phyloP scores from a whole-genome alignment of 2,113 vertebrate species.

The Sakesphorus luctuosus region DNA sequence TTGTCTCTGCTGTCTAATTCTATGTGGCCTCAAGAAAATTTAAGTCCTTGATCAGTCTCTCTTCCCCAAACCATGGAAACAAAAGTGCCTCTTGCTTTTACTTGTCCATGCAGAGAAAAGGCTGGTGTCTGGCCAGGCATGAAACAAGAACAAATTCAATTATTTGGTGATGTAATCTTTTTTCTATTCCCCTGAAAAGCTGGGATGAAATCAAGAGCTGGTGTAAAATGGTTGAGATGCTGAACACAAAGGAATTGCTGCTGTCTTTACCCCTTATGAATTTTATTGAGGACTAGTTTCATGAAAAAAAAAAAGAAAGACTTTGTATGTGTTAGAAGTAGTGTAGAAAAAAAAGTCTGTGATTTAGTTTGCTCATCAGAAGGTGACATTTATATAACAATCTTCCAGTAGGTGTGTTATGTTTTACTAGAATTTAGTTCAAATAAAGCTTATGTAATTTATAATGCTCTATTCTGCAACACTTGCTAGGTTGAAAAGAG shows the following conservation, averaged over 20 bases:
- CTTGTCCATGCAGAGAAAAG: neutral
- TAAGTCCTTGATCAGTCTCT: neutral
- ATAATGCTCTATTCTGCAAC: neutral
- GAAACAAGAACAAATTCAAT: neutral
- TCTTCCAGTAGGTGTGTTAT: neutral
- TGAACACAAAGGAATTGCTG: neutral
- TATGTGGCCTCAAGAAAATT: neutral
- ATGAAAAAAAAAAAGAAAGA: neutral
- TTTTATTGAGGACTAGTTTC: neutral
- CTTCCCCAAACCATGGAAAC: neutral
- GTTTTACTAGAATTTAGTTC: constrained; percentile 40
- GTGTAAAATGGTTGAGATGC: neutral
- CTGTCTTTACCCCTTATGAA: neutral
- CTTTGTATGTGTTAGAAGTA: neutral
- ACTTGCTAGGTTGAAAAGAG: constrained; percentile 35
- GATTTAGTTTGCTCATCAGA: neutral
- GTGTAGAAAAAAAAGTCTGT: neutral
- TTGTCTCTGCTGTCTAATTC: neutral
- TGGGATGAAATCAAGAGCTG: neutral
- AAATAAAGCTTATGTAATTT: constrained; percentile 40
- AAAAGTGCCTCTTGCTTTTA: neutral
- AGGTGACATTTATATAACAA: constrained; percentile 34
- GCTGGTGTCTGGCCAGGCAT: neutral
- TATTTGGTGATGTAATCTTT: neutral
- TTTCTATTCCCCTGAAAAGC: neutral